A percentile compares a stretch with the other conserved stretches of the same genome.
phyloP scores from a whole-genome alignment of 2,113 vertebrate genomes.

The Picathartes gymnocephalus region DNA sequence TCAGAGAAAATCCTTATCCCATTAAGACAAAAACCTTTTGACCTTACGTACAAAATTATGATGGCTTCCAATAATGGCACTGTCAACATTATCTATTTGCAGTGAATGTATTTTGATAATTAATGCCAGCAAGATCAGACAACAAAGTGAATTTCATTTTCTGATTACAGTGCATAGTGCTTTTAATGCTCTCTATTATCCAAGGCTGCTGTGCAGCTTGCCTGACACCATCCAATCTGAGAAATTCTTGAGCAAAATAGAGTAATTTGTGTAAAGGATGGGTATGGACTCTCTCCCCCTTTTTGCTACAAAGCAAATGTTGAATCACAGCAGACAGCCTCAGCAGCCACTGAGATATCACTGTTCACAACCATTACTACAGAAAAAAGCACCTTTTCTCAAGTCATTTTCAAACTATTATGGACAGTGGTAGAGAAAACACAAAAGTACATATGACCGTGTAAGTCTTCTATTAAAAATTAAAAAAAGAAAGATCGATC shows the following conservation, averaged over 20 bases:
- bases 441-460: neutral
- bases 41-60: neutral
- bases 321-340: neutral
- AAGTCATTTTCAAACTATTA: neutral
- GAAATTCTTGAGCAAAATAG: neutral
- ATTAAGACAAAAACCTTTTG: neutral
- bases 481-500: neutral
- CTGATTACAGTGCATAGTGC: neutral
- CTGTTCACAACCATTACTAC: neutral
- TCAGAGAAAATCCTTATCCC: neutral
- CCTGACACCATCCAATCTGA: neutral
- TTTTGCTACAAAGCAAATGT: neutral
- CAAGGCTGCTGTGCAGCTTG: neutral
- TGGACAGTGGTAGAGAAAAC: rapidly evolving
- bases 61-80: neutral
- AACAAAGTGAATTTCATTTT: neutral
- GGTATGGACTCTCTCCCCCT: neutral
- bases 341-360: neutral
- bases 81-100: neutral
- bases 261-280: neutral
- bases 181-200: neutral
- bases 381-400: neutral
- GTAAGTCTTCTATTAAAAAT: neutral
- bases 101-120: neutral
- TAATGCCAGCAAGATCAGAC: neutral